Evolutionary conservation across 2,113 vertebrate species (phyloP).

Genomic region (Actenoides lindsayi): DNA sequence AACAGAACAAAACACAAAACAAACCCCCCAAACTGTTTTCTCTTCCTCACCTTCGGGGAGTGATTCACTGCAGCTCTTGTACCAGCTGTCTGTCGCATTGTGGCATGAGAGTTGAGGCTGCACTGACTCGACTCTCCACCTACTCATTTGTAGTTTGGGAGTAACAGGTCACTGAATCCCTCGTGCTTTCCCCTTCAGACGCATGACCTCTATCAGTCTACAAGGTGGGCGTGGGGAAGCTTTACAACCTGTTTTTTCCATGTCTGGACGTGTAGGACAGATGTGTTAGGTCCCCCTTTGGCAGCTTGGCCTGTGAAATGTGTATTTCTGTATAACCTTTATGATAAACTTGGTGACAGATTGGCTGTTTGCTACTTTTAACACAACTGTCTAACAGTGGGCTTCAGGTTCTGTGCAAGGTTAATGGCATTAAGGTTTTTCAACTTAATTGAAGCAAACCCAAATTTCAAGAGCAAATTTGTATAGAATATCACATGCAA

Average conservation of each 20-base stretch:
- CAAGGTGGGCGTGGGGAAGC: too few species aligned
- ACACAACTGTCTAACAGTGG: background rate
- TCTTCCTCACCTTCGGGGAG: background rate
- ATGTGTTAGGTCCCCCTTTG: background rate
- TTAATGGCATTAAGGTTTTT: background rate
- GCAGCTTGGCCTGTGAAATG: background rate
- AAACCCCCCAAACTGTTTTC: background rate
- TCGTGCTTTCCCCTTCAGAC: background rate
- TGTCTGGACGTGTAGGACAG: accelerated
- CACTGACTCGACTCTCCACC: background rate
- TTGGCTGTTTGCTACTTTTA: background rate
- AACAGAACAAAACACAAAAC: background rate
- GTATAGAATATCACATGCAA: background rate
- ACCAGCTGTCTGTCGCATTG: background rate
- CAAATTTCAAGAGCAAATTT: background rate
- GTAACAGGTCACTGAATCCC: background rate
- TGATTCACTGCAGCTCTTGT: background rate
- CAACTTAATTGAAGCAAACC: background rate
- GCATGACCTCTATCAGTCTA: background rate
- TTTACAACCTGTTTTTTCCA: background rate
- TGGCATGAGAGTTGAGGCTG: background rate
- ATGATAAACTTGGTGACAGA: background rate
- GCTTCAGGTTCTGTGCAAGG: background rate
- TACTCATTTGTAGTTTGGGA: background rate
- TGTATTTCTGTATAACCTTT: background rate